Evolutionary conservation across 2,113 vertebrate species (phyloP).

Genomic region (Vulpes vulpes): DNA sequence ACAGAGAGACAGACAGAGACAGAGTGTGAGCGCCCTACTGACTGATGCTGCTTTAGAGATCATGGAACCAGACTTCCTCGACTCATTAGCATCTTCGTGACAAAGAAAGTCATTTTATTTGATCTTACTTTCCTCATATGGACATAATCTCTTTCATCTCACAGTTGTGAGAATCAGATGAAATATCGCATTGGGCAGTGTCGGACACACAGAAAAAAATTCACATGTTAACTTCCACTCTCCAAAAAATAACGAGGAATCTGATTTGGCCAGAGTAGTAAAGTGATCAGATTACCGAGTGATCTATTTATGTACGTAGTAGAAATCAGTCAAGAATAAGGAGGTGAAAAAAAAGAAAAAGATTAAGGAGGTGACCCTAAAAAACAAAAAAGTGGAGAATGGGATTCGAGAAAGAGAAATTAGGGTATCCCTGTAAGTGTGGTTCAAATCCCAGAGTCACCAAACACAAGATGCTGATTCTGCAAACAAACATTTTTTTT

Average conservation of each 20-base stretch:
- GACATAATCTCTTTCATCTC: neutral
- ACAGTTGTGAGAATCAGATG: neutral
- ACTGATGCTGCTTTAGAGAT: neutral
- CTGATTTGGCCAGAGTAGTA: neutral
- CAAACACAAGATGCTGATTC: conserved; percentile 17
- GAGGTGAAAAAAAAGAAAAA: neutral
- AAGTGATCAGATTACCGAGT: neutral
- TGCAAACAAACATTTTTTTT: conserved; percentile 38
- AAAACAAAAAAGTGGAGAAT: neutral
- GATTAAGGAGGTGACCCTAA: neutral
- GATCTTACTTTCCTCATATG: neutral
- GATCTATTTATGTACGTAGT: neutral
- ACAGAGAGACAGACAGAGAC: accelerated
- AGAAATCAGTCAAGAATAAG: neutral
- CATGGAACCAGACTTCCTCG: neutral
- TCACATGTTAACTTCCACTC: conserved; percentile 4
- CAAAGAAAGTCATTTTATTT: neutral
- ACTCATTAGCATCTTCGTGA: neutral
- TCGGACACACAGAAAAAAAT: neutral
- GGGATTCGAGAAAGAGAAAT: conserved; percentile 2
- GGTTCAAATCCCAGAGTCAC: neutral
- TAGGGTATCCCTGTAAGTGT: neutral
- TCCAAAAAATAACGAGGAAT: neutral
- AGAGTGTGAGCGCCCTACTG: neutral
- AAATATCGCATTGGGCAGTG: neutral